These are phyloP conservation scores for Erinaceus europaeus DNA, from an alignment of 2,113 vertebrate genomes.

Conservation along the genomic window DNA sequence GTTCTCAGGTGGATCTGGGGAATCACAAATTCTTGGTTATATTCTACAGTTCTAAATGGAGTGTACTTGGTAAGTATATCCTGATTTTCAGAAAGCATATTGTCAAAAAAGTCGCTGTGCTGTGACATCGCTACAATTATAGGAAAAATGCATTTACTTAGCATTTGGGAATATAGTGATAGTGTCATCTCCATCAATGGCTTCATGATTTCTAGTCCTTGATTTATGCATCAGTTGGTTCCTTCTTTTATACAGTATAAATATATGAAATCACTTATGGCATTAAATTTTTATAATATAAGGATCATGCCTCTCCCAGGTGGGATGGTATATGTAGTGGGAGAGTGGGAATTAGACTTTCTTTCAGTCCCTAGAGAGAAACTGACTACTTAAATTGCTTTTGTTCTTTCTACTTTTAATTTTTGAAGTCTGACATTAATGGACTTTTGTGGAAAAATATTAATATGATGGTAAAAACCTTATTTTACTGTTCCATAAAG, in stretches of 20 bases:
- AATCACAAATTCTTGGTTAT: neutral
- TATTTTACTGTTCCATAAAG: neutral
- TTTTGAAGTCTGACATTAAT: slow-evolving; percentile 9
- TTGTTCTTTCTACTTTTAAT: slow-evolving; percentile 7
- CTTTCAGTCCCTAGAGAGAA: neutral
- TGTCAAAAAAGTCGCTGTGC: slow-evolving; percentile 7
- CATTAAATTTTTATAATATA: slow-evolving; percentile 69
- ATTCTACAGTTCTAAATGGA: neutral
- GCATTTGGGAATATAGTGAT: slow-evolving; percentile 37
- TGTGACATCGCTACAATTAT: neutral
- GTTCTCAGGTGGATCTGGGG: neutral
- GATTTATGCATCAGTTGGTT: slow-evolving; percentile 60
- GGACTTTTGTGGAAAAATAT: neutral
- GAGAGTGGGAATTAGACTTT: neutral
- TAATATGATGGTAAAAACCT: slow-evolving; percentile 1
- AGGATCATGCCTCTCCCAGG: neutral
- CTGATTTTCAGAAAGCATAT: slow-evolving; percentile 25
- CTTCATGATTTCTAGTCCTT: slow-evolving; percentile 53
- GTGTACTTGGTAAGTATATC: neutral
- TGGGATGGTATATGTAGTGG: neutral
- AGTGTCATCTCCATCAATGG: slow-evolving; percentile 43
- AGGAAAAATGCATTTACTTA: slow-evolving; percentile 51
- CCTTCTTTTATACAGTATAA: slow-evolving; percentile 39
- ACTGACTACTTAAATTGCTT: neutral
- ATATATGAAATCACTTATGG: slow-evolving; percentile 64